Evolutionary conservation across 2,888 invertebrate genomes (phyloP).

Genomic region (Oscheius sp.): DNA sequence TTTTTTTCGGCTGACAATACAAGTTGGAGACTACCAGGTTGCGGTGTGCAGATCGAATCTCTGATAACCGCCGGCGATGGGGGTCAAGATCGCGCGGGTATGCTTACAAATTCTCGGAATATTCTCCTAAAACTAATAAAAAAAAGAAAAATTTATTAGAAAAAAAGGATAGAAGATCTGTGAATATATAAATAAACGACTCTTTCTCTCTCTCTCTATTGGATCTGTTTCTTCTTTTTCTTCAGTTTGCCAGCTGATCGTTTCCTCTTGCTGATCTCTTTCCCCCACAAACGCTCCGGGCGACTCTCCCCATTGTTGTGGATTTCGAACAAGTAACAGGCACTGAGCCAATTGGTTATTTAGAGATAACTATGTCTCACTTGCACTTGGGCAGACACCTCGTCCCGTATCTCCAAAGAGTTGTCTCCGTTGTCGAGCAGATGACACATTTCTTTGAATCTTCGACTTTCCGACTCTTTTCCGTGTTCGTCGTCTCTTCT

Average conservation of each 20-base stretch:
- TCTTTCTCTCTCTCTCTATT: not conserved
- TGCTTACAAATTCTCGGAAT: no score
- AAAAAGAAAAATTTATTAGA: no score
- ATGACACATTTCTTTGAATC: not conserved
- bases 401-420: not conserved
- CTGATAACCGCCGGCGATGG: conserved; percentile 15
- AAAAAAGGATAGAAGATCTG: no score
- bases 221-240: not conserved
- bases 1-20: conserved; percentile 2
- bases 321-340: not conserved
- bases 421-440: not conserved
- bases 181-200: no score
- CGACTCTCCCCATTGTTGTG: not conserved
- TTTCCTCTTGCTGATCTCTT: not conserved
- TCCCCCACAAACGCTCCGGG: conserved; percentile 2
- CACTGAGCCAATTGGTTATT: not conserved
- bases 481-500: not conserved
- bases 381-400: not conserved
- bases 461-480: not conserved
- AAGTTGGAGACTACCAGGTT: conserved; percentile 32
- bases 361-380: not conserved
- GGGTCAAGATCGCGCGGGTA: conserved; percentile 25
- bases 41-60: conserved; percentile 30
- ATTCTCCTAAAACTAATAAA: no score
- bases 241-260: not conserved